These are phyloP conservation scores for Nomada goodeniana DNA, from an alignment of 2,888 invertebrate species.

Conservation along the genomic window DNA sequence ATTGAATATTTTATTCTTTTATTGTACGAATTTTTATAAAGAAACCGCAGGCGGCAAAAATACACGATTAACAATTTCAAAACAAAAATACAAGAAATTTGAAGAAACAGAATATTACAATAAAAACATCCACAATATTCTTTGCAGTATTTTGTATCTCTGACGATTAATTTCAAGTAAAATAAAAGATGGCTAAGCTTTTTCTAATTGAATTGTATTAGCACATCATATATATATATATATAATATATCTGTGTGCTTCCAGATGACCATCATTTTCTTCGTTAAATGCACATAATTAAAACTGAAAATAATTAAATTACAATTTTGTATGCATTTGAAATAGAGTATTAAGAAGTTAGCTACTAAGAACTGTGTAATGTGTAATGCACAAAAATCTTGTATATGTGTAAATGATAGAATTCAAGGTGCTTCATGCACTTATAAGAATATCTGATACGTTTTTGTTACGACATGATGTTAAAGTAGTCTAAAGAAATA, in stretches of 20 bases:
- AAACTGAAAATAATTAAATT: conserved; percentile 39
- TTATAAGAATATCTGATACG: conserved; percentile 39
- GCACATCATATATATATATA: not conserved
- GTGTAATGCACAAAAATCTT: conserved; percentile 24
- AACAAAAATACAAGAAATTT: not conserved
- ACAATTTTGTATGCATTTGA: conserved; percentile 28
- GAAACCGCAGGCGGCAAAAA: conserved; percentile 40
- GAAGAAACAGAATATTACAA: conserved; percentile 2
- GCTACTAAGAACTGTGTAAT: conserved; percentile 19
- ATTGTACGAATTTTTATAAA: not conserved
- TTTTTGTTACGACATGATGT: conserved; percentile 28
- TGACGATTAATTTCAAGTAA: conserved; percentile 14
- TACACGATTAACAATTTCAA: conserved; percentile 31
- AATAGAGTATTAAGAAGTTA: conserved; percentile 19
- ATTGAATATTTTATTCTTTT: not conserved
- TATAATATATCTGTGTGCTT: conserved; percentile 27
- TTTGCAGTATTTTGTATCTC: conserved; percentile 8
- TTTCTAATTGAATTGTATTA: conserved; percentile 2
- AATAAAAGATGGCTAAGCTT: not conserved
- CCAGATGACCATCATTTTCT: conserved; percentile 22
- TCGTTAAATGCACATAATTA: conserved; percentile 17
- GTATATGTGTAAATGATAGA: conserved; percentile 36
- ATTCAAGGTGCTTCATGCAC: conserved; percentile 21
- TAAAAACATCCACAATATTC: conserved; percentile 12
- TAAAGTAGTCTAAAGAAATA: conserved; percentile 31